Base-by-base conservation (phyloP, 2,797 vertebrate genomes). In the Cyclopterus lumpus region DNA sequence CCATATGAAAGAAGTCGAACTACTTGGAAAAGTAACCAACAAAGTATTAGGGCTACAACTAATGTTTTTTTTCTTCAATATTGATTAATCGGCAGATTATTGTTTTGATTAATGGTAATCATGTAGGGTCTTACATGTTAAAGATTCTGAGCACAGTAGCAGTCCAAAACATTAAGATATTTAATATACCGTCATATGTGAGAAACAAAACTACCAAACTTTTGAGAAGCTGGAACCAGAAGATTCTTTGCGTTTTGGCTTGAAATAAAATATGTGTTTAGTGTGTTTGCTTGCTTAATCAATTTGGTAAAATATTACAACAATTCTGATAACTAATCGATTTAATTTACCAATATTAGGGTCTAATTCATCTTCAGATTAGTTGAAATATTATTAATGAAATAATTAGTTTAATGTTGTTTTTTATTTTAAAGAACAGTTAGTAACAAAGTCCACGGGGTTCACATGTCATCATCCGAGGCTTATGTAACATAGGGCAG, bases 401-500 rank as follows among this genome's bases (percentile, higher is more conserved):
- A 59, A 54, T 28, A 54, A 73, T 63, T 14, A 30, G 44, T 67
- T 46, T 1, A 18, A 67, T 60, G 22, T 48, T 59, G 3, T 61
- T 61, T n/a, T 74, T 73, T 67, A 48, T 66, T 64, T 68, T 28
- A 40, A 44, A 16, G 6, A 44, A 28, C 6, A 46, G 36, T 64
- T 69, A 20, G 75, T 70, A 57, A 22, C 26, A n/a, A 4, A 75
- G 26, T 68, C 54, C 42, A 46, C 18, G 24, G 57, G 38, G 60
- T 68, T 65, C 10, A 14, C 24, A 20, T 63, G 54, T 24, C 30
- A 66, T 74, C 42, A 49, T 57, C 30, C 16, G 22, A 36, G 11
- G 4, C 68, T 64, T 38, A 38, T 67, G 42, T 14, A 48, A 28
- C 8, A 62, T 0, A 34, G 6, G 15, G 24, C 22, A 36, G 26